Evolutionary conservation across 2,888 invertebrate species (phyloP).

Genomic region (Tuta absoluta): DNA sequence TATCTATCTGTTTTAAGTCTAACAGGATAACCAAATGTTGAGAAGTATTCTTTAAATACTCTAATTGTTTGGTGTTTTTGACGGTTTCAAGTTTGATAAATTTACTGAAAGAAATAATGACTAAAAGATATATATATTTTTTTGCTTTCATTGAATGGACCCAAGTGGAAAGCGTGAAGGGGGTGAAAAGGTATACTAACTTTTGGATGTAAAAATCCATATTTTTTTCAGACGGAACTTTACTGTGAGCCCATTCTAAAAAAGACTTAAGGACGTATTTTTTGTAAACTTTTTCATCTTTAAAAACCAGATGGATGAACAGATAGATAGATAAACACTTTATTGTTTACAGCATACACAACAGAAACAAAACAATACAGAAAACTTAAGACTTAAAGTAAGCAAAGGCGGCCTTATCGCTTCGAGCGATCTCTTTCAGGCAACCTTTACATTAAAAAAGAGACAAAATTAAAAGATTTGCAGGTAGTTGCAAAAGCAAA

Average conservation of each 20-base stretch:
- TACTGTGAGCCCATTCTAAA: constrained; percentile 8
- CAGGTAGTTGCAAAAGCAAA: too few relatives aligned
- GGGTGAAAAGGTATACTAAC: constrained; percentile 34
- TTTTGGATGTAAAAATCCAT: constrained; percentile 35
- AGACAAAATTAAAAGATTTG: too few relatives aligned
- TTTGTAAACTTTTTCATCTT: constrained; percentile 20
- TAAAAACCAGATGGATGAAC: constrained; percentile 25
- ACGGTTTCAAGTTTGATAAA: constrained; percentile 32
- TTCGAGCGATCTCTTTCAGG: too few relatives aligned
- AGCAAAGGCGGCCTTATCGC: too few relatives aligned
- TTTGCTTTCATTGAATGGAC: constrained; percentile 33
- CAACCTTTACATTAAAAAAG: too few relatives aligned
- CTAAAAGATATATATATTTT: constrained; percentile 33
- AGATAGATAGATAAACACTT: too few relatives aligned
- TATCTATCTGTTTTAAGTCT: constrained; percentile 33
- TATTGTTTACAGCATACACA: too few relatives aligned
- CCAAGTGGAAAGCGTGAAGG: constrained; percentile 36
- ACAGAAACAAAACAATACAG: too few relatives aligned
- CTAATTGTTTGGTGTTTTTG: constrained; percentile 34
- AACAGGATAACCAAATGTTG: constrained; percentile 31
- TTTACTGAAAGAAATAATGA: constrained; percentile 32
- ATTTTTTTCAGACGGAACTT: constrained; percentile 23
- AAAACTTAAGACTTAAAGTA: too few relatives aligned
- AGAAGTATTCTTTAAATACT: constrained; percentile 31
- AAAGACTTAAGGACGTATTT: constrained; percentile 22